Percentiles rank a stretch among this genome's conserved stretches.
These are phyloP conservation scores for Ceratitis capitata DNA, from an alignment of 1,140 invertebrate species.

Conservation along the genomic window DNA sequence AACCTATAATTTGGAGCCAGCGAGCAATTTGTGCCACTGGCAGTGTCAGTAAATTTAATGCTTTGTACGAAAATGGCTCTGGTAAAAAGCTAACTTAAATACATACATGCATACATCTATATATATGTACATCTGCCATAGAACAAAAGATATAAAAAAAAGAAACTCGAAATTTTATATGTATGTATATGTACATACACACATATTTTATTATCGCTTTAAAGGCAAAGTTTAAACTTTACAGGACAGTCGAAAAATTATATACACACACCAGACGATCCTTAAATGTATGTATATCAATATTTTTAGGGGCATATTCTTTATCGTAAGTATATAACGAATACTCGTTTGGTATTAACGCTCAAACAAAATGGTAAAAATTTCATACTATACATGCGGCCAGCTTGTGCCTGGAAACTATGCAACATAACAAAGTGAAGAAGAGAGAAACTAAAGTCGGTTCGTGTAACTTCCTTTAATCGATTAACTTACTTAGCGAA, in stretches of 20 bases:
- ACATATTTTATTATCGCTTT: neutral
- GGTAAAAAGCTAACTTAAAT: neutral
- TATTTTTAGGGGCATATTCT: no score
- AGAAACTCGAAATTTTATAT: neutral
- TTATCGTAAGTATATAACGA: no score
- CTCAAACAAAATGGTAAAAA: neutral
- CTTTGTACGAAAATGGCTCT: conserved; percentile 46
- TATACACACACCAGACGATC: no score
- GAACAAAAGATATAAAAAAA: neutral
- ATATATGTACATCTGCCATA: no score
- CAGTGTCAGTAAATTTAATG: conserved; percentile 47
- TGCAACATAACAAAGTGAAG: neutral
- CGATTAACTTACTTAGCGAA: neutral
- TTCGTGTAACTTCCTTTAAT: neutral
- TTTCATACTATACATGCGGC: neutral
- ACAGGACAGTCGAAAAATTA: no score
- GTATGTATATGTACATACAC: neutral
- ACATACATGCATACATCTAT: neutral
- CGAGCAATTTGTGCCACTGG: conserved; percentile 65
- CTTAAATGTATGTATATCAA: no score
- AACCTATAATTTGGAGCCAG: conserved; percentile 65
- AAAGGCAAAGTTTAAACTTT: no score
- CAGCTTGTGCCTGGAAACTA: neutral
- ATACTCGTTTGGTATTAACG: no score
- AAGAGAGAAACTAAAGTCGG: neutral